Conservation (phyloP, 2,888 invertebrate species). For the Onchidella celtica region DNA sequence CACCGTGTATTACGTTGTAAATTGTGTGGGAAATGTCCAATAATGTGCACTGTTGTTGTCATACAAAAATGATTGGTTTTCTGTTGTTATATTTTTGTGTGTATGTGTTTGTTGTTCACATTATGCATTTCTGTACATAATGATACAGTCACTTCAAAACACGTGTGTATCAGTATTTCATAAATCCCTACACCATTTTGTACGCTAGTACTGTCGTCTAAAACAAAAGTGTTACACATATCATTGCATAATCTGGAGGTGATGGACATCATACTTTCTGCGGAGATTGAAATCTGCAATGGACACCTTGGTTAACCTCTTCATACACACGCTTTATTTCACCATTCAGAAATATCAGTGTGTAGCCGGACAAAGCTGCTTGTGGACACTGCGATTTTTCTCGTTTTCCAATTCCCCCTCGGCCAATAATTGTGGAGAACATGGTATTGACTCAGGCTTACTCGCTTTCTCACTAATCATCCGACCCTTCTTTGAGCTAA, state of each 20-base stretch:
- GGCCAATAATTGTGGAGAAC: neutral
- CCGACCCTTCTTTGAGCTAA: neutral
- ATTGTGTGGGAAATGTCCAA: neutral
- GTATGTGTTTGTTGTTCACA: neutral
- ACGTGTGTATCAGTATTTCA: neutral
- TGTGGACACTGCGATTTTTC: conserved; percentile 9
- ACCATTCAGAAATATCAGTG: neutral
- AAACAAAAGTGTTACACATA: too few relatives aligned
- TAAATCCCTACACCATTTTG: too few relatives aligned
- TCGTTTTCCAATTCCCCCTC: conserved; percentile 2
- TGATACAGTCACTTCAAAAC: neutral
- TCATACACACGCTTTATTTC: neutral
- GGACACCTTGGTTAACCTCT: too few relatives aligned
- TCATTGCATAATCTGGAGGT: too few relatives aligned
- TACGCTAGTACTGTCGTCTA: neutral
- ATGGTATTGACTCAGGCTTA: conserved; percentile 22
- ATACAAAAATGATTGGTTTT: neutral
- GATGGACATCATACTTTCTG: too few relatives aligned
- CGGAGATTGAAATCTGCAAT: too few relatives aligned
- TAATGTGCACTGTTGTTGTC: neutral
- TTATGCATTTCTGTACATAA: too few relatives aligned
- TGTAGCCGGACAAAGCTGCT: neutral
- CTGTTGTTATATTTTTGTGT: neutral
- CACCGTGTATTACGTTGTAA: neutral
- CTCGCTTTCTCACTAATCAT: conserved; percentile 25